These are phyloP conservation scores for Ctenoplectra terminalis DNA, from an alignment of 1,140 invertebrate genomes.

Conservation along the genomic window DNA sequence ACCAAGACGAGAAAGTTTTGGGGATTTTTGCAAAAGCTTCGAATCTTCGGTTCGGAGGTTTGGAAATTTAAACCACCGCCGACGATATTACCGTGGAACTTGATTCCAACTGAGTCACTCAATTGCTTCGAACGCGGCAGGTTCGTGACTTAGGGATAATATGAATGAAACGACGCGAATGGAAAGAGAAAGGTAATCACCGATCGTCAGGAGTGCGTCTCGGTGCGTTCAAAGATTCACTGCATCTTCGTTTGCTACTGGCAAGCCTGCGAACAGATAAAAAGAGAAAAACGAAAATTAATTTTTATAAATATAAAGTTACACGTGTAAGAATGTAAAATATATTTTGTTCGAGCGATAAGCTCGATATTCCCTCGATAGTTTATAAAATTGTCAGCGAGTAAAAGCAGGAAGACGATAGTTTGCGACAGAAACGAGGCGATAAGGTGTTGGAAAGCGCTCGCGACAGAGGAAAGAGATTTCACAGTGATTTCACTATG, in stretches of 20 bases:
- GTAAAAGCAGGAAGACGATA: not conserved
- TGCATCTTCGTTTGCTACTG: slow-evolving; percentile 15
- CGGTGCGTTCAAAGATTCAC: not conserved
- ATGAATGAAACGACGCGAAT: no score
- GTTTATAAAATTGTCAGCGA: slow-evolving; percentile 41
- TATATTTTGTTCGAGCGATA: not conserved
- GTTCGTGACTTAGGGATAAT: no score
- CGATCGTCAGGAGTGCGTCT: not conserved
- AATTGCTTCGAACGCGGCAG: not conserved
- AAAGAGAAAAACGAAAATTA: not conserved
- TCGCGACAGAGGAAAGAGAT: slow-evolving; percentile 32
- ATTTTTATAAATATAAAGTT: not conserved
- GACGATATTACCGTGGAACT: not conserved
- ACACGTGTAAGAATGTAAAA: no score
- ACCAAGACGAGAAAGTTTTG: slow-evolving; percentile 10
- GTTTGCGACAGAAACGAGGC: slow-evolving; percentile 24
- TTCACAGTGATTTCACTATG: slow-evolving; percentile 72
- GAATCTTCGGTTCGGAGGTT: slow-evolving; percentile 23
- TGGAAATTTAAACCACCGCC: slow-evolving; percentile 40
- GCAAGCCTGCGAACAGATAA: not conserved
- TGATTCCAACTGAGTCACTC: not conserved
- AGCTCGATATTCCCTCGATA: not conserved
- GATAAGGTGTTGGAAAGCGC: slow-evolving; percentile 16
- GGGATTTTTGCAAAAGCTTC: slow-evolving; percentile 41
- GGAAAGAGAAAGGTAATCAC: not conserved